Evolutionary conservation across 2,888 invertebrate genomes (phyloP).

Genomic region (Dynastes tityus): DNA sequence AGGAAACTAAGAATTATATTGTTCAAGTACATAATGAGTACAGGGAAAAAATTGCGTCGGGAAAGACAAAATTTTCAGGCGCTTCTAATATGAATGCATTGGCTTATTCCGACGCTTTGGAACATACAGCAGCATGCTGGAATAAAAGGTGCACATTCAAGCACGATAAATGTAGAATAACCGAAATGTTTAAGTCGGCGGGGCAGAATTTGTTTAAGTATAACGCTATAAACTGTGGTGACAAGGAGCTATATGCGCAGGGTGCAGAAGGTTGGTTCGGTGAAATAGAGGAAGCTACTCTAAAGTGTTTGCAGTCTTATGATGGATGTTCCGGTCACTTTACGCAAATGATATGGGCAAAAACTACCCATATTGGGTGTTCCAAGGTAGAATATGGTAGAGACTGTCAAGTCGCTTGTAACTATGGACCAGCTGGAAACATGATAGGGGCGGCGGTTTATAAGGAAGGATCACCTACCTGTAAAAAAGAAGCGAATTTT

Average conservation of each 20-base stretch:
- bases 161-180: constrained; percentile 45
- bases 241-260: background rate
- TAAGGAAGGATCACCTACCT: background rate
- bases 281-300: constrained; percentile 30
- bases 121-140: constrained; percentile 40
- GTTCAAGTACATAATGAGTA: constrained; percentile 40
- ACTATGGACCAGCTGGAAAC: constrained; percentile 49
- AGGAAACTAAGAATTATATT: background rate
- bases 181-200: constrained; percentile 1
- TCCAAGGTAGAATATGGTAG: background rate
- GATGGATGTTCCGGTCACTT: constrained; percentile 9
- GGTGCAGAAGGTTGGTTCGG: constrained; percentile 29
- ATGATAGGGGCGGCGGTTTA: constrained; percentile 18
- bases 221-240: constrained; percentile 5
- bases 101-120: constrained; percentile 37
- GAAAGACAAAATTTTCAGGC: constrained; percentile 1
- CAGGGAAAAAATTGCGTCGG: constrained; percentile 46
- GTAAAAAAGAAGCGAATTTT: background rate
- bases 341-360: constrained; percentile 46
- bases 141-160: constrained; percentile 22
- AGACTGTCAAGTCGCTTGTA: constrained; percentile 41
- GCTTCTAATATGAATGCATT: constrained; percentile 41
- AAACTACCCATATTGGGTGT: constrained; percentile 46
- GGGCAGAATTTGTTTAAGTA: constrained; percentile 41
- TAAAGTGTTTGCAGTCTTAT: background rate